Evolutionary conservation across 2,797 vertebrate genomes (phyloP), one percentile per base, ranked within the genome.

Genomic region (Sciurus carolinensis): DNA sequence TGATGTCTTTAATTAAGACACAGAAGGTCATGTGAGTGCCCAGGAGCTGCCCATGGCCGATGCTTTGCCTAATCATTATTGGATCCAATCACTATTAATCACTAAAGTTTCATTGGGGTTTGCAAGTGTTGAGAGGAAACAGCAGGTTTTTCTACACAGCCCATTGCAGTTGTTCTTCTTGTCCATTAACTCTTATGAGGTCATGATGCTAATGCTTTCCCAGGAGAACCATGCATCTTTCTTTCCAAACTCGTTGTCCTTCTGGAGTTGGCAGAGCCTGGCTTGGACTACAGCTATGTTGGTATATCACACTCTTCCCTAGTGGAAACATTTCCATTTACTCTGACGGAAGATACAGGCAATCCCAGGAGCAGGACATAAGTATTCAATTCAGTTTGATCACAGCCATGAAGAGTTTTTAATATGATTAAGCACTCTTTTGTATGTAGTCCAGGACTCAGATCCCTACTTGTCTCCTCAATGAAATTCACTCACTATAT

Each of bases 1-100:
- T 75, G 47, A 11, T 93, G 87, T 79, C 81, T 97, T 96, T 96
- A 97, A 93, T 98, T 96, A 98, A 90, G 64, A 95, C 92, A 81
- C 11, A 95, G 76, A 97, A 96, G 95, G 91, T 96, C 94, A 94
- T 77, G 33, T 1, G 5, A 81, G 18, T 72, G 73, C 69, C 94
- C 80, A 86, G 75, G 33, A 87, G 47, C n/a, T 76, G 86, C 71
- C 42, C 42, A 85, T 3, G 47, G 79, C 92, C 98, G 95, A 87
- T 97, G 39, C 15, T 97, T 97, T 95, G 90, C 82, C 39, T 98
- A 96, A 97, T 72, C 96, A 39, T 83, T 96, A 96, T 93, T 96
- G 64, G 69, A 97, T 57, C 44, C 87, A 97, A 90, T 97, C 88
- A 54, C 79, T 95, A 66, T 97, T 97, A 92, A 97, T 97, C 95